Evolutionary conservation across 2,113 vertebrate genomes (phyloP), one percentile per base, ranked within the genome.

Genomic region (Coregonus clupeaformis): DNA sequence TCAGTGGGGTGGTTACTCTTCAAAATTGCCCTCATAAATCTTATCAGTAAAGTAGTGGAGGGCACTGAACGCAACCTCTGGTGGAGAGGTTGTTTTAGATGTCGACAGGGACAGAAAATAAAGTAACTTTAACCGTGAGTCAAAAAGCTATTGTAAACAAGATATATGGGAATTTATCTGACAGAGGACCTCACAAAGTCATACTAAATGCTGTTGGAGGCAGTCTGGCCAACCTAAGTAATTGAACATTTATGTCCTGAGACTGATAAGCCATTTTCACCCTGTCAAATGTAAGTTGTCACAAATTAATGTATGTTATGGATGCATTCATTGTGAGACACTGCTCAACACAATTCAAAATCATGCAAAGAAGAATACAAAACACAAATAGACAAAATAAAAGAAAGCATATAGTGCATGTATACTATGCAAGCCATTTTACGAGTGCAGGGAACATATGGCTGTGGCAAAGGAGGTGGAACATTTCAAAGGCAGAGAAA

Each of bases 21-120:
- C 82, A 87, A 72, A 92, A 91, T 90, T 92, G 87, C 84, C 84
- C 82, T 82, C 88, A 89, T 91, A 91, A 91, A 92, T 92, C 90
- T 90, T 90, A 85, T 78, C 75, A 74, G 78, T 80, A 85, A 85
- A 89, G 89, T 86, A 88, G 84, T 76, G 75, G 78, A 82, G 85
- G 81, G 85, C 77, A 86, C 78, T 73, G 78, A 82, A 83, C 80
- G 68, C 88, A 92, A 24, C 42, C 20, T 45, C 42, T 45, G 20
- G 9, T 68, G 36, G 42, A 20, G 67, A 89, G 89, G 89, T 86
- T 87, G 86, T 88, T 89, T 90, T 86, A 88, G 86, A 89, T 87
- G 88, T 91, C 88, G 89, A 89, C 89, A 89, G 85, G 85, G 84
- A 91, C 86, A 87, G 89, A 88, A 89, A 85, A 86, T 89, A 90